Evolutionary conservation across 35 echinoderm and acorn worm species (phyloP).

Genomic region (Apostichopus parvimensis): DNA sequence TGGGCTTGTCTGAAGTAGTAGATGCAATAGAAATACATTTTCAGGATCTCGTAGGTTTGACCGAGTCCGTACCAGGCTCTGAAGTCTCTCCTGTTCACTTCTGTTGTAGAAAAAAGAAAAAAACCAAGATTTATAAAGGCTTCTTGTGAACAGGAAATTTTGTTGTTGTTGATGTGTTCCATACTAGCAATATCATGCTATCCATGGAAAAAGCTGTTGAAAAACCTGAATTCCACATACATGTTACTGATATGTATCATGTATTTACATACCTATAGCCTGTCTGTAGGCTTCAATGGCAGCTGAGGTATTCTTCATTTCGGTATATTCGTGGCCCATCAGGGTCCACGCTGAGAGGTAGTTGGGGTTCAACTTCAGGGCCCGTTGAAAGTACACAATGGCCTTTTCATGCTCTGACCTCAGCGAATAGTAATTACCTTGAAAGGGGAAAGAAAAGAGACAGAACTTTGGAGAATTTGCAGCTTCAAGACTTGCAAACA

Average conservation of each 20-base stretch:
- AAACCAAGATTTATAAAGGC: not conserved
- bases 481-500: too few relatives aligned
- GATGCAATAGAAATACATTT: slow-evolving; percentile 90
- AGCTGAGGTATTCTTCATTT: slow-evolving; percentile 99
- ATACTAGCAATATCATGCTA: too few relatives aligned
- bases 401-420: slow-evolving; percentile 96
- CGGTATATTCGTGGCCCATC: slow-evolving; percentile 97
- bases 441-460: not conserved
- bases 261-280: slow-evolving; percentile 77
- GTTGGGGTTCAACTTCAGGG: slow-evolving; percentile 93
- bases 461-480: not conserved
- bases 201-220: too few relatives aligned
- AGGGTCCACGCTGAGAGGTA: slow-evolving; percentile 98
- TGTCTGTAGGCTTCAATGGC: slow-evolving; percentile 98
- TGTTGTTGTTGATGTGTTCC: too few relatives aligned
- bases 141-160: too few relatives aligned
- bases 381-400: slow-evolving; percentile 92
- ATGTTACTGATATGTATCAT: too few relatives aligned
- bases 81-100: slow-evolving; percentile 95
- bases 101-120: slow-evolving; percentile 42
- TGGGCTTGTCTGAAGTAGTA: slow-evolving; percentile 99
- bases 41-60: slow-evolving; percentile 93
- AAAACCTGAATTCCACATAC: too few relatives aligned
- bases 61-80: slow-evolving; percentile 97
- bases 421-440: slow-evolving; percentile 96